A percentile compares a stretch with the other conserved stretches of the same genome.
phyloP scores from a whole-genome alignment of 2,797 vertebrate species.

The Chelonia mydas region DNA sequence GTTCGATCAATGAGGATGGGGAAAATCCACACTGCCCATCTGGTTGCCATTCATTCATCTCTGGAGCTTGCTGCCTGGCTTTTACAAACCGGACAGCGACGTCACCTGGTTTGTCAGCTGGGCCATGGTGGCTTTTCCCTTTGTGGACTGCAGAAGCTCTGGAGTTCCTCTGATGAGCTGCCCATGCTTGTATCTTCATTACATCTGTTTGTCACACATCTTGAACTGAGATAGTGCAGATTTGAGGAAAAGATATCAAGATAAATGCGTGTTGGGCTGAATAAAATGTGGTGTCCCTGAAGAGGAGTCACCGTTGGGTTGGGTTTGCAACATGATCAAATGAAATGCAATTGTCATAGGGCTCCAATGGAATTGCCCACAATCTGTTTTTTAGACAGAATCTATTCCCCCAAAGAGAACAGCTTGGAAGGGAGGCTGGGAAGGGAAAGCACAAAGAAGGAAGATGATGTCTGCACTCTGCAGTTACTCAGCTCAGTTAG shows the following conservation, averaged over 20 bases:
- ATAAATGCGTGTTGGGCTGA: accelerated
- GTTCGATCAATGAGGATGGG: background rate
- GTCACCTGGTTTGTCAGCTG: too few relatives aligned
- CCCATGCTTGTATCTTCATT: background rate
- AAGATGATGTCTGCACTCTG: background rate
- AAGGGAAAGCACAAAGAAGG: background rate
- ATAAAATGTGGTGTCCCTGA: background rate
- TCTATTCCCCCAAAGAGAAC: background rate
- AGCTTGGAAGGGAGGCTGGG: background rate
- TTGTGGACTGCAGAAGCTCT: background rate
- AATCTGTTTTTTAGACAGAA: background rate
- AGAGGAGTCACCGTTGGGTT: background rate
- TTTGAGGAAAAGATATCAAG: background rate
- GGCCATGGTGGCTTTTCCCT: background rate
- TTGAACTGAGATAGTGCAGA: background rate
- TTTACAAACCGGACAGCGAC: background rate
- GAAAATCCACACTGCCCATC: accelerated
- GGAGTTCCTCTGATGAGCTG: background rate
- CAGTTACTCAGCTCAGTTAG: background rate
- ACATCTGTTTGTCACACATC: background rate
- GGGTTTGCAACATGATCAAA: background rate
- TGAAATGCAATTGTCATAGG: background rate
- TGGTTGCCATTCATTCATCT: too few relatives aligned
- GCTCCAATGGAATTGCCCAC: background rate
- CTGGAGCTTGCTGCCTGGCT: background rate